Base-by-base conservation (phyloP, 2,888 invertebrate species). In the Toxonevra muliebris region DNA sequence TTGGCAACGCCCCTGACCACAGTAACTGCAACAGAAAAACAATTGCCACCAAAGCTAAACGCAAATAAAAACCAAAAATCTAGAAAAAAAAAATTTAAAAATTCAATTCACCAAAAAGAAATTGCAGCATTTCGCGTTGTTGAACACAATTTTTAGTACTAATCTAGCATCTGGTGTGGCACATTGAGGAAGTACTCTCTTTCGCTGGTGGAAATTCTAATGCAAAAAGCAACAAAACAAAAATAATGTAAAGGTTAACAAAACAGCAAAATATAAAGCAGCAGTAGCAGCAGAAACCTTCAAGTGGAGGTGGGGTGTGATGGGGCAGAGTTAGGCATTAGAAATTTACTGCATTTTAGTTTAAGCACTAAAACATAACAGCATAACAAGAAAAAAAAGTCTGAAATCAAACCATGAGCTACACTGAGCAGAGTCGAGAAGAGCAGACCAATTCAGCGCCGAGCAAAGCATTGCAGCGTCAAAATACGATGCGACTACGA, bases 101-200 rank as follows among this genome's bases (percentile, higher is more conserved):
- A 61, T 61, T 50, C 57, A 65, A 65, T 65, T 65, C 57, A 40
- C 45, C 52, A 57, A 45, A 55, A 63, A 30, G 30, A 30, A 30
- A 30, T 17, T 48, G 48, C 57, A 50, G 15, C 52, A 57, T 54
- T 19, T 74, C 71, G 74, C 72, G 71, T 71, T 74, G 68, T 60
- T 68, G 73, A 73, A 70, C 65, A 72, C 72, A 74, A 72, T 70
- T 71, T 72, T 69, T 71, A 69, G 74, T 70, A 69, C 71, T 74
- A 73, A 74, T 74, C 74, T 74, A 65, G 65, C 73, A 74, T 74
- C 74, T 74, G 74, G 69, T 73, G 61, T 71, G 71, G 70, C 70
- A 71, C 71, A 70, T 73, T 62, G 66, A 74, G 72, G 72, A 74
- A 74, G 74, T 72, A 54, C 67, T 62, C 68, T 54, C 67, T 62